Conservation (phyloP, 2,888 invertebrate species). For the Drosophila cognata region DNA sequence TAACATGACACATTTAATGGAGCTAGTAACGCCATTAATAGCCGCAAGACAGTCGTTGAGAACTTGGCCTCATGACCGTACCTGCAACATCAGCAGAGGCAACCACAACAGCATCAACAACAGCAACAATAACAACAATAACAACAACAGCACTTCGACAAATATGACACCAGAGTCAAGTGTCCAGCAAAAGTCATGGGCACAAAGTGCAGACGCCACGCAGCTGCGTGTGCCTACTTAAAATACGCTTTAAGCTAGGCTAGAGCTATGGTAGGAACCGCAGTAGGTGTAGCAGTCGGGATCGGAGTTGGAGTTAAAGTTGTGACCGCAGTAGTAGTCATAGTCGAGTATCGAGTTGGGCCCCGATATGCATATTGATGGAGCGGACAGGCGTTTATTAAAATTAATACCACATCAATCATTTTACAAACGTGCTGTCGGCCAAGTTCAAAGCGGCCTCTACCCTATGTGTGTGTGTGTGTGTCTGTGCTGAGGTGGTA, state of each 20-base stretch:
- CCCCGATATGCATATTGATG: conserved; percentile 57
- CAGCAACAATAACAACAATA: background rate
- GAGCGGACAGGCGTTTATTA: conserved; percentile 70
- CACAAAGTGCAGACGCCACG: conserved; percentile 67
- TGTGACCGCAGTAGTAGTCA: conserved; percentile 3
- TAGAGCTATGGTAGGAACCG: conserved; percentile 1
- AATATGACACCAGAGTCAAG: conserved; percentile 12
- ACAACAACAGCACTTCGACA: background rate
- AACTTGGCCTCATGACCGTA: conserved; percentile 15
- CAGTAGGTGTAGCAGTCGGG: conserved; percentile 1
- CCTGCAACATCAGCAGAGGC: background rate
- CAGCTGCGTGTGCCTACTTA: conserved; percentile 52
- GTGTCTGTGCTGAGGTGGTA: background rate
- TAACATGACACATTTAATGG: conserved; percentile 69
- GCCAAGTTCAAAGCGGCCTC: conserved; percentile 82
- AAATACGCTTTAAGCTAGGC: conserved; percentile 38
- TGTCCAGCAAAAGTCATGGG: conserved; percentile 27
- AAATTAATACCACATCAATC: conserved; percentile 85
- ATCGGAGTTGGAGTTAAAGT: conserved; percentile 1
- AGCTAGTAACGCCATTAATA: conserved; percentile 57
- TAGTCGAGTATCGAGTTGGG: conserved; percentile 2
- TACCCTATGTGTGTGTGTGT: background rate
- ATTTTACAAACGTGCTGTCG: conserved; percentile 82
- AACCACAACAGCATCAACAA: background rate
- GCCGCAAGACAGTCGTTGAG: conserved; percentile 50